A percentile compares a stretch with the other conserved stretches of the same genome.
Evolutionary conservation across 2,888 invertebrate genomes (phyloP).

Genomic region (Malacosoma neustria): DNA sequence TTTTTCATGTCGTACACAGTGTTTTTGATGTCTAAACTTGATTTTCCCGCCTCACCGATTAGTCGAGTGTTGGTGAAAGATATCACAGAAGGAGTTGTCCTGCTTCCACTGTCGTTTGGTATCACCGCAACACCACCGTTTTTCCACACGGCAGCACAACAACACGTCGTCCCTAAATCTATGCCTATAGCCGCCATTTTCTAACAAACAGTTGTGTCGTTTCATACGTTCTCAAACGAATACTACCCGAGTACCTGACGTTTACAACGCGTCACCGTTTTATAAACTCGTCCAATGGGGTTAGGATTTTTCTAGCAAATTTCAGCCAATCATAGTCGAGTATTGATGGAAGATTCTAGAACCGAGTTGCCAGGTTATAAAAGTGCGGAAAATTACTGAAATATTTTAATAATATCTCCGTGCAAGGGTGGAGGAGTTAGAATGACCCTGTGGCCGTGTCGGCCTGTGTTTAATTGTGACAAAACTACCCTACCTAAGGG

Average conservation of each 20-base stretch:
- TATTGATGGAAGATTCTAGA: conserved; percentile 31
- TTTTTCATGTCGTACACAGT: conserved; percentile 50
- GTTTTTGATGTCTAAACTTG: conserved; percentile 42
- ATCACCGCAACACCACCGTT: conserved; percentile 44
- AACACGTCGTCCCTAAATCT: conserved; percentile 49
- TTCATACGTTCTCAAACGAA: not conserved
- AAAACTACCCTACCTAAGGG: too few species aligned
- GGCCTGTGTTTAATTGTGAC: too few species aligned
- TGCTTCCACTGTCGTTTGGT: conserved; percentile 41
- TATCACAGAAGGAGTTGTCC: conserved; percentile 46
- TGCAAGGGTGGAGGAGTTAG: too few species aligned
- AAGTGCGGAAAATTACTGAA: too few species aligned
- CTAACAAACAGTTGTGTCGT: not conserved
- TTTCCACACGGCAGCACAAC: conserved; percentile 50
- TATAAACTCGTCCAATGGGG: conserved; percentile 41
- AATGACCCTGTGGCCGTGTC: too few species aligned
- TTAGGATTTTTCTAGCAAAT: conserved; percentile 34
- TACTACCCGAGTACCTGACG: conserved; percentile 17
- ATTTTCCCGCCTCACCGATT: conserved; percentile 44
- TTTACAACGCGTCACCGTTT: conserved; percentile 26
- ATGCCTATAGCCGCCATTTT: conserved; percentile 52
- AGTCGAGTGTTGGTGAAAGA: conserved; percentile 41
- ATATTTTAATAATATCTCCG: too few species aligned
- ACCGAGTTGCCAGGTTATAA: conserved; percentile 32
- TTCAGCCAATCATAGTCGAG: conserved; percentile 34